Base-by-base conservation (phyloP, 2,888 invertebrate species). In the Lithophane semibrunnea region DNA sequence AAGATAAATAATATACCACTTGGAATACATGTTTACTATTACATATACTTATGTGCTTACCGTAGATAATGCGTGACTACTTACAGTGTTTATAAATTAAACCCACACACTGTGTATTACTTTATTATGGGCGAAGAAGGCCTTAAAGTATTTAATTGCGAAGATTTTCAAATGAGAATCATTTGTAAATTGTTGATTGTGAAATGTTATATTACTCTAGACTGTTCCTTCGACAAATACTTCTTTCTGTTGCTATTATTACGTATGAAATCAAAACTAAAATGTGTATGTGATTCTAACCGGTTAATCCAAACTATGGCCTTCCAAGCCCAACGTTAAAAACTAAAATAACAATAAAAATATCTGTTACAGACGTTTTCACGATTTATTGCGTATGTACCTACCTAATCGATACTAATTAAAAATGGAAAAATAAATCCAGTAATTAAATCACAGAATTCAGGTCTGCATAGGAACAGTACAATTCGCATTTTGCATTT, bases 1-100 rank as follows among this genome's bases (percentile, higher is more conserved):
- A 85, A 84, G 74, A 84, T 85, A 85, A 88, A 86, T 87, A 85
- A 84, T 75, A 29, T 75, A 72, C 78, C 56, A 81, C 75, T 85
- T 68, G 68, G 64, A 86, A 83, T 85, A 75, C 63, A 79, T 80
- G 82, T 87, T 86, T 82, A 77, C 80, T 67, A 83, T 80, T 76
- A 73, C 47, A 73, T 73, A 61, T 49, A 75, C 61, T 69, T 75
- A 81, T 58, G 60, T 65, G 56, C 54, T 82, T 61, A 70, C 24
- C 1, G 44, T 60, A 47, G 44, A 76, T 85, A 82, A 85, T 76
- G 16, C 56, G 12, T 69, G 61, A 47, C 9, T 73, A 74, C 68
- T 63, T 70, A 83, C 47, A 86, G 75, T 79, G 64, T 75, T 70
- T 54, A 60, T 69, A 66, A 79, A 42, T 79, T 66, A 72, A 75